Conservation (phyloP, 2,113 vertebrate species). For the Gobius niger region DNA sequence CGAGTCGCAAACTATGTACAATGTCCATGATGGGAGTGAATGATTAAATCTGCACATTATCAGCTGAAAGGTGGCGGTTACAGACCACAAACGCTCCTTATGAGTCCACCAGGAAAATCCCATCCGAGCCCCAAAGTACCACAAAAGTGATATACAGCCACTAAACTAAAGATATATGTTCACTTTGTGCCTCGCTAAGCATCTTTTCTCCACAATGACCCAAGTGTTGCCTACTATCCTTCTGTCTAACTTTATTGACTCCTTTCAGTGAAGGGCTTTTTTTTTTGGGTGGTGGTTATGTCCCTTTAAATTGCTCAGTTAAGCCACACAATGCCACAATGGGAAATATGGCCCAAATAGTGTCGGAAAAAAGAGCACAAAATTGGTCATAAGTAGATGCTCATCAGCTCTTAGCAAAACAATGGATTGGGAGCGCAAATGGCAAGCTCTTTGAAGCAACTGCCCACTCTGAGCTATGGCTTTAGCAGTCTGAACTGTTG, state of each 20-base stretch:
- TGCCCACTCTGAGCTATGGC: conserved; percentile 37
- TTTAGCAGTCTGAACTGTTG: conserved; percentile 6
- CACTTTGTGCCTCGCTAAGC: conserved; percentile 22
- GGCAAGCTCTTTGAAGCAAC: conserved; percentile 27
- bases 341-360: conserved; percentile 11
- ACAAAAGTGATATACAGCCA: conserved; percentile 23
- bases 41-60: conserved; percentile 34
- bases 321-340: conserved; percentile 25
- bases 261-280: conserved; percentile 25
- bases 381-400: conserved; percentile 41
- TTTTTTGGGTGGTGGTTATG: conserved; percentile 12
- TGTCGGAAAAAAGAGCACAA: conserved; percentile 21
- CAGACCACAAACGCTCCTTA: conserved; percentile 41
- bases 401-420: conserved; percentile 40
- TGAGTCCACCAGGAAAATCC: conserved; percentile 40
- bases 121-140: conserved; percentile 49
- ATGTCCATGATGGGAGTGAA: conserved; percentile 26
- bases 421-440: conserved; percentile 47
- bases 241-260: conserved; percentile 34
- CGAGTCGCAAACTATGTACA: conserved; percentile 22
- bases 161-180: conserved; percentile 12
- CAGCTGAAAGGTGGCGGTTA: conserved; percentile 38
- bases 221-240: conserved; percentile 17
- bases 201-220: conserved; percentile 30
- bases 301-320: background rate